Evolutionary conservation across 1,140 invertebrate species (phyloP), one percentile per base, ranked within the genome.

Genomic region (Orussus abietinus): DNA sequence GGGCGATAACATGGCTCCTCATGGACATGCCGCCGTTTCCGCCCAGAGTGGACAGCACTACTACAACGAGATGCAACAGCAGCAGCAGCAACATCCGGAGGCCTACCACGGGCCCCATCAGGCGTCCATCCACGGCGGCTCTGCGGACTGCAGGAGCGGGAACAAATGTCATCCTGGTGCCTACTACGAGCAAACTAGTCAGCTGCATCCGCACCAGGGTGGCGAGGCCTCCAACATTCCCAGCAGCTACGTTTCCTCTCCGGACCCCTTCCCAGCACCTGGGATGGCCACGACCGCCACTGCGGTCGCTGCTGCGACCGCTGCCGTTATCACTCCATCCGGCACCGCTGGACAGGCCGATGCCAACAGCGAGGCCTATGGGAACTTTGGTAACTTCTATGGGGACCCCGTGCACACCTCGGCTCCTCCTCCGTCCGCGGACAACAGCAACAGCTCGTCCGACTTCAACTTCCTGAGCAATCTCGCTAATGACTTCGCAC

Each of bases 381-480:
- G 76, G 42, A 81, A 79, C 14, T 85, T 80, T 56, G 81, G 82
- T 39, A 82, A 83, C 51, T 85, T 82, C 58, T 87, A 86, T 63
- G 62, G 59, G 12, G 74, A 75, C 12, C 51, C 66, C 3, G 59
- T 66, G n/a, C 77, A 83, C 43, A 72, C 74, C 4, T 70, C 77
- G 11, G 72, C 77, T 15, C 76, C 50, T 47, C 72, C 51, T 50
- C 68, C 50, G 47, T 77, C 62, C 69, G 81, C 70, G n/a, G 86
- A 90, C 49, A 90, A 90, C 66, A 90, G 85, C 50, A 91, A 91
- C 59, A 90, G 86, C 57, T 91, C 88, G 1, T 90, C 89, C 5
- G 90, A 93, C 61, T 92, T 93, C 65, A 92, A 92, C 66, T 93
- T 93, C 57, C 77, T 93, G 26, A 90, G 87, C 57, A 92, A 90